Evolutionary conservation across 1,140 invertebrate genomes (phyloP).

Genomic region (Pemphigus obesinymphae): DNA sequence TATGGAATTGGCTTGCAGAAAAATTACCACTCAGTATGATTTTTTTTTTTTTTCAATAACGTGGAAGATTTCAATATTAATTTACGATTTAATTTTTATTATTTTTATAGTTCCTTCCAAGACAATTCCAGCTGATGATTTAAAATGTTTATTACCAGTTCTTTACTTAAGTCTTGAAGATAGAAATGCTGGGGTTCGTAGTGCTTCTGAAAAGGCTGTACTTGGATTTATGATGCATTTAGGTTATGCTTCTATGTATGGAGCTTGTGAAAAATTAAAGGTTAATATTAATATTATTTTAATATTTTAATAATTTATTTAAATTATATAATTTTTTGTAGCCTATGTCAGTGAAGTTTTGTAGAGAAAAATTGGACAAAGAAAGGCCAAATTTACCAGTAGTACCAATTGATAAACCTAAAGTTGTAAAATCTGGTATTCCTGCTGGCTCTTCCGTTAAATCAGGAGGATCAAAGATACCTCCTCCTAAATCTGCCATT

Average conservation of each 20-base stretch:
- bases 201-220: slow-evolving; percentile 81
- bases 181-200: slow-evolving; percentile 83
- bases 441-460: slow-evolving; percentile 38
- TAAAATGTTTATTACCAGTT: slow-evolving; percentile 69
- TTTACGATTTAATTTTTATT: not conserved
- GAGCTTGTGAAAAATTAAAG: slow-evolving; percentile 76
- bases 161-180: slow-evolving; percentile 85
- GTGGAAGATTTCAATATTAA: not conserved
- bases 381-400: slow-evolving; percentile 27
- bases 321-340: not conserved
- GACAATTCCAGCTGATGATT: slow-evolving; percentile 71
- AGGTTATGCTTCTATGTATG: slow-evolving; percentile 76
- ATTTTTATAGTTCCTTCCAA: slow-evolving; percentile 21
- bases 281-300: slow-evolving; percentile 23
- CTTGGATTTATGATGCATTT: slow-evolving; percentile 90
- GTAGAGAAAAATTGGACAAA: slow-evolving; percentile 33
- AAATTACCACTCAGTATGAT: slow-evolving; percentile 67
- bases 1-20: slow-evolving; percentile 79
- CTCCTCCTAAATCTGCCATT: not conserved
- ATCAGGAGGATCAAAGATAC: slow-evolving; percentile 6
- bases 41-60: not conserved
- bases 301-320: not conserved
- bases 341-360: slow-evolving; percentile 17
- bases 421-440: slow-evolving; percentile 32
- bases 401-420: slow-evolving; percentile 24